Evolutionary conservation across 2,797 vertebrate species (phyloP).

Genomic region (Distichodus sexfasciatus): DNA sequence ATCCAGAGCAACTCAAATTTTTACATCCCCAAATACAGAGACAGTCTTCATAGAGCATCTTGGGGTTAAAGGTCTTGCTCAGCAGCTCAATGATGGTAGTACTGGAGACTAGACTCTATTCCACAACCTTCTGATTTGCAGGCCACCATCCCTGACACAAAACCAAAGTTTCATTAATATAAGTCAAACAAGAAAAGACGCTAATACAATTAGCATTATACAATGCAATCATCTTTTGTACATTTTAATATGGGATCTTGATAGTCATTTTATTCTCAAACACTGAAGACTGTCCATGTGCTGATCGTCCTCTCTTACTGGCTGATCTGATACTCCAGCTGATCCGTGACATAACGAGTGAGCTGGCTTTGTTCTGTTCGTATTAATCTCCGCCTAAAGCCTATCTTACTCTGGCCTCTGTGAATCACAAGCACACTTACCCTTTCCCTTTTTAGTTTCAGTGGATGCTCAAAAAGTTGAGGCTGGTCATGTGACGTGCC

Average conservation of each 20-base stretch:
- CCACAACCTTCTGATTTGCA: not conserved
- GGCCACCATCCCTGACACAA: not conserved
- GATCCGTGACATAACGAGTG: not conserved
- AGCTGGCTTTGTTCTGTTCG: not conserved
- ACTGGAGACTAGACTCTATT: too few relatives aligned
- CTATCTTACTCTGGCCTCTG: not conserved
- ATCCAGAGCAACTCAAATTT: too few relatives aligned
- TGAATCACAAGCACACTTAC: not conserved
- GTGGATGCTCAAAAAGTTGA: not conserved
- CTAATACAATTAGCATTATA: too few relatives aligned
- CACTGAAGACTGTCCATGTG: not conserved
- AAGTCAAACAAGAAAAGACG: not conserved
- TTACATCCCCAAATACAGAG: too few relatives aligned
- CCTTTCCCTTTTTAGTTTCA: not conserved
- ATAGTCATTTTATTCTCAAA: not conserved
- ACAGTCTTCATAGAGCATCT: too few relatives aligned
- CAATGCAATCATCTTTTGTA: too few relatives aligned
- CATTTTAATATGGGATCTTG: not conserved
- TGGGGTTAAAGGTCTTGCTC: too few relatives aligned
- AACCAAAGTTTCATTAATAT: not conserved
- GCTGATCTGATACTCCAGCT: not conserved
- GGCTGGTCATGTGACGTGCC: not conserved
- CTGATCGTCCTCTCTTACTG: not conserved
- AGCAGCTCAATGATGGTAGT: too few relatives aligned
- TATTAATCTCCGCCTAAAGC: not conserved